phyloP scores from a whole-genome alignment of 2,797 vertebrate genomes.

The Sorex maritimensis region DNA sequence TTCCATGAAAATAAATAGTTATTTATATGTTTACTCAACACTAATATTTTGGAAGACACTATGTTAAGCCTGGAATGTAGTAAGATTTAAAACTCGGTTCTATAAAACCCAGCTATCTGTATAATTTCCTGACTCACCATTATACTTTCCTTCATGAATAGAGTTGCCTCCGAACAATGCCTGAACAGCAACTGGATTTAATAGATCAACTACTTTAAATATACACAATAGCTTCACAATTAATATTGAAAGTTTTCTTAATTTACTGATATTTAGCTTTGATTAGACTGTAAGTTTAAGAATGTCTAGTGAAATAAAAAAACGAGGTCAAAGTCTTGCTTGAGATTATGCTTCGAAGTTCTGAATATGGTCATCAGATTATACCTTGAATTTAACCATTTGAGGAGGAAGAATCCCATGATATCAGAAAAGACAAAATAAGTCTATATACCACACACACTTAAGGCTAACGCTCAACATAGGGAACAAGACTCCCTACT shows the following conservation, averaged over 20 bases:
- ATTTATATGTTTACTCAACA: too few species aligned
- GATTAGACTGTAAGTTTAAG: slow-evolving; percentile 41
- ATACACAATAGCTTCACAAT: slow-evolving; percentile 22
- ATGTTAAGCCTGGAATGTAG: too few species aligned
- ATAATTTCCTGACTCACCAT: slow-evolving; percentile 20
- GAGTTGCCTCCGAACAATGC: not conserved
- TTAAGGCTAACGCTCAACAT: slow-evolving; percentile 84
- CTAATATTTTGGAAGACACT: too few species aligned
- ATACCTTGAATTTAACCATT: slow-evolving; percentile 25
- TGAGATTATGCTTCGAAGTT: slow-evolving; percentile 46
- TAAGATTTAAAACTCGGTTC: not conserved
- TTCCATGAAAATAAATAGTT: too few species aligned
- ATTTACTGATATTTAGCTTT: slow-evolving; percentile 36
- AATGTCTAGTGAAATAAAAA: slow-evolving; percentile 33
- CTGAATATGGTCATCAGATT: slow-evolving; percentile 17
- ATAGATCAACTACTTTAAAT: slow-evolving; percentile 48
- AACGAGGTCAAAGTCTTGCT: not conserved
- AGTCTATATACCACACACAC: slow-evolving; percentile 83
- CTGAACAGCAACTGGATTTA: slow-evolving; percentile 22
- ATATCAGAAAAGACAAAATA: slow-evolving; percentile 87
- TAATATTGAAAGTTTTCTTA: slow-evolving; percentile 54
- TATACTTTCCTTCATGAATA: slow-evolving; percentile 35
- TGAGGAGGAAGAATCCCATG: slow-evolving; percentile 73
- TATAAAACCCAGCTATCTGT: not conserved
- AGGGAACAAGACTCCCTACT: slow-evolving; percentile 82